These are phyloP conservation scores for Dinocampus coccinellae DNA, from an alignment of 2,888 invertebrate species.

Conservation along the genomic window DNA sequence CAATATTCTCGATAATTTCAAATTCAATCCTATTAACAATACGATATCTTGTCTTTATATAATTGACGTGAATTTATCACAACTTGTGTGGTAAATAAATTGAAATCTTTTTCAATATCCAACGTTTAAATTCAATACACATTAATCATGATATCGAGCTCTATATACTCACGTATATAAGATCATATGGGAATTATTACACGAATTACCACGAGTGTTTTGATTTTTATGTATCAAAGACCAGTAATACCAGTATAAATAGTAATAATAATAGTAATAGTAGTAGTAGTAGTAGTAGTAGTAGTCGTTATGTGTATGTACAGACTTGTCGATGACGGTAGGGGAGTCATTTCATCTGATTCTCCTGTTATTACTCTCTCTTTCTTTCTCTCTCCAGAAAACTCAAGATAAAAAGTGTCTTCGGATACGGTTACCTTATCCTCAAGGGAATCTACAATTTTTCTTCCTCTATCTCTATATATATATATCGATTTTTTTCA, in stretches of 20 bases:
- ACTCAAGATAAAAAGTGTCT: constrained; percentile 36
- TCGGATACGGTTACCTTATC: constrained; percentile 14
- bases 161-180: background rate
- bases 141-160: background rate
- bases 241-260: background rate
- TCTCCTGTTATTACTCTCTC: constrained; percentile 39
- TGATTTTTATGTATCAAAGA: constrained; percentile 11
- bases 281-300: background rate
- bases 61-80: constrained; percentile 69
- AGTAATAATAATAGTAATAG: background rate
- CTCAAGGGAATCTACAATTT: constrained; percentile 22
- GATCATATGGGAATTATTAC: constrained; percentile 22
- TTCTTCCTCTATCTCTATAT: constrained; percentile 7
- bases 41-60: constrained; percentile 67
- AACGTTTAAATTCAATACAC: background rate
- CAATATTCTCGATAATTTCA: background rate
- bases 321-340: constrained; percentile 20
- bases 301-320: background rate
- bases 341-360: constrained; percentile 41
- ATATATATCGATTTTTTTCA: background rate
- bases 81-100: constrained; percentile 13
- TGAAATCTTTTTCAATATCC: background rate
- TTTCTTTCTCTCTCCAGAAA: constrained; percentile 38
- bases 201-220: background rate
- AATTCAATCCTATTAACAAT: constrained; percentile 63